These are phyloP conservation scores for Apamea anceps DNA, from an alignment of 2,888 invertebrate genomes.

Conservation along the genomic window DNA sequence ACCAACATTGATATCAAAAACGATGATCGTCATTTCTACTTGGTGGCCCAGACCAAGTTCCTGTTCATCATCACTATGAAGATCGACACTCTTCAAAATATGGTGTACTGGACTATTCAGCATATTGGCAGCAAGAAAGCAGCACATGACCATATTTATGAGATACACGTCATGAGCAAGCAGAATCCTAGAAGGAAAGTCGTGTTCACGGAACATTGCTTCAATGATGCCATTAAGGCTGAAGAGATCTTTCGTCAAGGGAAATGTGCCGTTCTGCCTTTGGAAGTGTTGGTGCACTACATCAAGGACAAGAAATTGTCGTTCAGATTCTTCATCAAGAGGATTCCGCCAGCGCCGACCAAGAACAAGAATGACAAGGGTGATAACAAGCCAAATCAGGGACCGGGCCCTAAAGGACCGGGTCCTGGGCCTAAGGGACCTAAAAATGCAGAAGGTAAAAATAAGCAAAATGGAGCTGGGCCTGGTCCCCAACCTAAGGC, in stretches of 20 bases:
- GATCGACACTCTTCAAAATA: constrained; percentile 81
- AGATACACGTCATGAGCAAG: constrained; percentile 81
- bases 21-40: constrained; percentile 80
- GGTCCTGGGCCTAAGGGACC: constrained; percentile 62
- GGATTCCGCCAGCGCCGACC: constrained; percentile 66
- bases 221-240: constrained; percentile 80
- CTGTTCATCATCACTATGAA: constrained; percentile 83
- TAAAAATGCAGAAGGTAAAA: constrained; percentile 51
- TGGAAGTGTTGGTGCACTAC: constrained; percentile 77
- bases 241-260: constrained; percentile 81
- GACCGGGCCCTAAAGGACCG: constrained; percentile 70
- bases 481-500: constrained; percentile 46
- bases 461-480: constrained; percentile 59
- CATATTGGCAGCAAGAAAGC: constrained; percentile 81
- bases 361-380: constrained; percentile 67
- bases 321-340: constrained; percentile 81
- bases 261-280: constrained; percentile 82
- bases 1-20: constrained; percentile 71
- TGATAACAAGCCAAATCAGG: constrained; percentile 65
- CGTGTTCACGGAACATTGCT: constrained; percentile 82
- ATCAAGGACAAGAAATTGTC: constrained; percentile 78
- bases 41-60: constrained; percentile 78
- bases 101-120: constrained; percentile 84
- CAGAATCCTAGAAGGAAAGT: constrained; percentile 79
- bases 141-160: constrained; percentile 82